phyloP scores from a whole-genome alignment of 2,888 invertebrate species.

The Drosophila dives region DNA sequence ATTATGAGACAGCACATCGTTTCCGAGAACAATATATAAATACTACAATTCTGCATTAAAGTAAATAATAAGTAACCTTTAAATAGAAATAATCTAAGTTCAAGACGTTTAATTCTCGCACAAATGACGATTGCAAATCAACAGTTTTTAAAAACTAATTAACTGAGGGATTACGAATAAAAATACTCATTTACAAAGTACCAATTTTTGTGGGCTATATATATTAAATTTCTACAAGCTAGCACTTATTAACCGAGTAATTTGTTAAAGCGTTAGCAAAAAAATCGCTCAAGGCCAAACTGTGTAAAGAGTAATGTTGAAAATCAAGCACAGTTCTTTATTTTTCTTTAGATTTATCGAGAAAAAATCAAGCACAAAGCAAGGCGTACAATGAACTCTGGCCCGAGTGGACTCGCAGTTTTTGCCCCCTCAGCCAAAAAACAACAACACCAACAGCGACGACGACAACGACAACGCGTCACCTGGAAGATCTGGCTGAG shows the following conservation, averaged over 20 bases:
- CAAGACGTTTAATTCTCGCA: background rate
- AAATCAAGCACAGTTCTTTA: constrained; percentile 8
- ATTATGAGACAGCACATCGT: background rate
- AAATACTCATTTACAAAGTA: background rate
- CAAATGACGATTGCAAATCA: background rate
- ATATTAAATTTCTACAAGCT: background rate
- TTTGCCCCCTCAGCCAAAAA: constrained; percentile 35
- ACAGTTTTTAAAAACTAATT: background rate
- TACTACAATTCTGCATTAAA: background rate
- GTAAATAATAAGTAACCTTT: background rate
- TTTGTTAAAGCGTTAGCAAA: background rate
- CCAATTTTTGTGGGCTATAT: background rate
- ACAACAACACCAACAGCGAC: constrained; percentile 15
- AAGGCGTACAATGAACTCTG: constrained; percentile 55
- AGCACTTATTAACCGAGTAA: background rate
- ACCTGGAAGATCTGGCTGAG: constrained; percentile 45
- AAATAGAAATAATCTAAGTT: background rate
- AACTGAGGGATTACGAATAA: background rate
- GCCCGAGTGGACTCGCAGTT: constrained; percentile 36
- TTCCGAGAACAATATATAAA: background rate
- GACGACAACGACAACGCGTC: constrained; percentile 34
- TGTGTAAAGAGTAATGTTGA: constrained; percentile 2
- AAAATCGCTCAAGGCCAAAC: constrained; percentile 24
- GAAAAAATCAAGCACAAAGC: constrained; percentile 30
- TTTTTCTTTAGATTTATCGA: background rate